These are phyloP conservation scores for Ornithoptera alexandrae DNA, from an alignment of 2,888 invertebrate genomes.

Conservation along the genomic window DNA sequence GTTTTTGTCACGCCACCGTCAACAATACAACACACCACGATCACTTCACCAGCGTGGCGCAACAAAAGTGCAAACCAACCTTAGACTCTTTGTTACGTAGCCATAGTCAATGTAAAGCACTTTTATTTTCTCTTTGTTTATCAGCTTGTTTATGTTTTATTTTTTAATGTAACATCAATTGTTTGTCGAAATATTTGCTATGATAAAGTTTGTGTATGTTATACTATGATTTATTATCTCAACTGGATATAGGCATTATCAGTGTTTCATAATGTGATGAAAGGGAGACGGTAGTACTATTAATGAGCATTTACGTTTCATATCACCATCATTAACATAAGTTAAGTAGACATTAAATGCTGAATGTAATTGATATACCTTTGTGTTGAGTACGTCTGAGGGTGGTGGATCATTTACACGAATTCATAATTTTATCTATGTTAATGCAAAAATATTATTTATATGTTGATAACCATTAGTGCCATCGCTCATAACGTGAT, in stretches of 20 bases:
- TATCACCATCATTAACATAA: too few relatives aligned
- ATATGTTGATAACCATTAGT: too few relatives aligned
- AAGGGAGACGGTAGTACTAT: not conserved
- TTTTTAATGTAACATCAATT: not conserved
- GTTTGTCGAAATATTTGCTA: not conserved
- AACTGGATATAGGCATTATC: not conserved
- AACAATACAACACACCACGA: constrained; percentile 29
- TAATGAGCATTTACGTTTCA: not conserved
- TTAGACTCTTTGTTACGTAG: constrained; percentile 33
- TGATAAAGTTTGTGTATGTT: not conserved
- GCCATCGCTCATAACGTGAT: constrained; percentile 1
- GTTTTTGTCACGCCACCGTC: constrained; percentile 38
- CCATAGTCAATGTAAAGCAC: constrained; percentile 15
- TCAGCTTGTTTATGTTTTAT: not conserved
- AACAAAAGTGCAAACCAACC: constrained; percentile 31
- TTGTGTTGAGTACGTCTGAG: too few relatives aligned
- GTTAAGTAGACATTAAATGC: too few relatives aligned
- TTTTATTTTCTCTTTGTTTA: constrained; percentile 8
- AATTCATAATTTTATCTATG: too few relatives aligned
- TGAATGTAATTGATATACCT: too few relatives aligned
- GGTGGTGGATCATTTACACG: too few relatives aligned
- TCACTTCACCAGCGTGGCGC: constrained; percentile 22
- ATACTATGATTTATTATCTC: not conserved
- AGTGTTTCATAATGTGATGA: too few relatives aligned
- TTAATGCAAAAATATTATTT: too few relatives aligned